phyloP scores from a whole-genome alignment of 2,797 vertebrate genomes.

The Channa striata region DNA sequence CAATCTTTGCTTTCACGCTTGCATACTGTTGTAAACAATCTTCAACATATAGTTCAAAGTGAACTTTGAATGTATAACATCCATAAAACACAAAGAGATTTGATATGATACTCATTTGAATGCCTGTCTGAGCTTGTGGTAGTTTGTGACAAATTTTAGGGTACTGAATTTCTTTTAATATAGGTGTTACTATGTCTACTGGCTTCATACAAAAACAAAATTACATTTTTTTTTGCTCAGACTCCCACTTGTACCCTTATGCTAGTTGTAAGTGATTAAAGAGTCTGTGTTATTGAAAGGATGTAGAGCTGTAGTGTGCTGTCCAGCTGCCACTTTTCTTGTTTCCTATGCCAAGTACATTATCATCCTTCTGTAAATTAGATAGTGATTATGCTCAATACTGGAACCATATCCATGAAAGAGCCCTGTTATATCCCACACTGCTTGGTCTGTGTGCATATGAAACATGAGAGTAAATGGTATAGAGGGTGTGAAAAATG shows the following conservation, averaged over 20 bases:
- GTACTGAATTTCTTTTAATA: constrained; percentile 9
- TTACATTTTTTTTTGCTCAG: neutral
- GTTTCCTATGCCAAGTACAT: constrained; percentile 77
- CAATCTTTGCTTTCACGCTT: constrained; percentile 11
- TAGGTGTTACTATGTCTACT: constrained; percentile 33
- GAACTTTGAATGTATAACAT: constrained; percentile 1
- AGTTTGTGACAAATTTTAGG: neutral
- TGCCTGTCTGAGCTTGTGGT: neutral
- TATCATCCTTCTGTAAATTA: constrained; percentile 82
- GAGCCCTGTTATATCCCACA: constrained; percentile 57
- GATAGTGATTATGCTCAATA: constrained; percentile 80
- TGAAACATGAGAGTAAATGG: constrained; percentile 69
- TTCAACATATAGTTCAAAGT: neutral
- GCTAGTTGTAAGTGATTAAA: constrained; percentile 77
- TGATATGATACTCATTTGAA: constrained; percentile 21
- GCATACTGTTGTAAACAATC: constrained; percentile 1
- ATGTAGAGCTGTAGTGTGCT: constrained; percentile 60
- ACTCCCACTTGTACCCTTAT: constrained; percentile 57
- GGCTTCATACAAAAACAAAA: constrained; percentile 25
- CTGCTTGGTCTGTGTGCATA: constrained; percentile 66
- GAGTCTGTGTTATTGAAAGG: constrained; percentile 64
- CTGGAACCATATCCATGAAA: constrained; percentile 54
- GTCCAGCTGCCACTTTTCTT: constrained; percentile 40
- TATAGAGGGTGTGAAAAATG: constrained; percentile 63
- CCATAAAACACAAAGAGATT: constrained; percentile 17